Evolutionary conservation across 2,797 vertebrate species (phyloP), one percentile per base, ranked within the genome.

Genomic region (Eleutherodactylus coqui): DNA sequence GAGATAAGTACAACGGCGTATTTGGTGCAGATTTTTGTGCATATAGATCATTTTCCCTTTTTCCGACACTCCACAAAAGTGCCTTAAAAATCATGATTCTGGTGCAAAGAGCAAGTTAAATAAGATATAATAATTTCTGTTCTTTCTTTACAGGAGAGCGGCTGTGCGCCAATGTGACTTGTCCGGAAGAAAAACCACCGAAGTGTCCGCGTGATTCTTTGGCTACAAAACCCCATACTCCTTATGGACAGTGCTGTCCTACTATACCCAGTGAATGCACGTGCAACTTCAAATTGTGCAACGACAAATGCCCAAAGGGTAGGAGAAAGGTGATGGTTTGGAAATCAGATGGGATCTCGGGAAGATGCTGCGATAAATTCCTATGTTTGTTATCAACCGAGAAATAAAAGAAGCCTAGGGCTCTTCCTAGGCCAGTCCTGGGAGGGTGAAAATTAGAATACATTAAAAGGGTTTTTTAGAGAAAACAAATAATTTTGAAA

Each of bases 341-440:
- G 62, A 19, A 69, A 43, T 55, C 75, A 24, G 62, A 79, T 34
- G 83, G 75, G 45, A 36, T 79, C 27, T 36, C 83, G 32, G 83
- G 83, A 43, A 70, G 76, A 41, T 85, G 83, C 76, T 85, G 83
- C 17, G 75, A 85, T 79, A 43, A 24, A 45, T 85, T 79, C 19
- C 47, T 70, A 17, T 85, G 83, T 47, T 32, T 79, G 36, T n/a
- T 75, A 8, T 83, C 34, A 83, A 60, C 29, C 60, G 8, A 64
- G 29, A 34, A 64, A 64, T 32, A 14, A 14, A 4, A 34, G 27
- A 60, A 10, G 10, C 21, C 7, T 55, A 21, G 19, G 11, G 60
- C 21, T 60, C 8, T 27, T 8, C 9, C 24, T 60, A 13, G 55
- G 55, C 10, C 1, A 24, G 55, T 60, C 24, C 24, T n/a, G n/a